Conservation (phyloP, 1,140 invertebrate species). For the Heliothis virescens region DNA sequence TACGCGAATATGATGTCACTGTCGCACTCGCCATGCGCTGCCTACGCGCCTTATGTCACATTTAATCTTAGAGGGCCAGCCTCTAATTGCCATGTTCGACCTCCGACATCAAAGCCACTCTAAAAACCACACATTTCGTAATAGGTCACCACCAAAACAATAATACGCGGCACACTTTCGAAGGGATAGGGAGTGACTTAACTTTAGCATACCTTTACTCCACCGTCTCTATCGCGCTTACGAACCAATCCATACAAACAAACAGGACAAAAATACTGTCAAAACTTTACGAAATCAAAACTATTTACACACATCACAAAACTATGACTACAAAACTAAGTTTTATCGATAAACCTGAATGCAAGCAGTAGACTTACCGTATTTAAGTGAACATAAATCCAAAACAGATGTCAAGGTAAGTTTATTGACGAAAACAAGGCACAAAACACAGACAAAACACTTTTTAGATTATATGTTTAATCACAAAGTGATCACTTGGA, state of each 20-base stretch:
- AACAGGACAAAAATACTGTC: constrained; percentile 67
- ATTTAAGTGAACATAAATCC: constrained; percentile 82
- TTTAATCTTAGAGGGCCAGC: constrained; percentile 59
- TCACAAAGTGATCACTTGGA: constrained; percentile 69
- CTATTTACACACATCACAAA: constrained; percentile 69
- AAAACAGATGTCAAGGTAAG: constrained; percentile 72
- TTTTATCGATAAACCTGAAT: constrained; percentile 43
- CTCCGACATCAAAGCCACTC: constrained; percentile 58
- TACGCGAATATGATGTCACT: constrained; percentile 75
- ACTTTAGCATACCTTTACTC: constrained; percentile 59
- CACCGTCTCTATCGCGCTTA: constrained; percentile 66
- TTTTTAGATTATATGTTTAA: constrained; percentile 63
- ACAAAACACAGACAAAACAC: constrained; percentile 80
- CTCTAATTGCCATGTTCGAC: constrained; percentile 60
- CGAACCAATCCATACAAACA: constrained; percentile 56
- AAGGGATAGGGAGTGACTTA: constrained; percentile 71
- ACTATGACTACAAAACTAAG: constrained; percentile 49
- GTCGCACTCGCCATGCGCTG: constrained; percentile 50
- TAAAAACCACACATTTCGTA: constrained; percentile 74
- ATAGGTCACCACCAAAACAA: constrained; percentile 80
- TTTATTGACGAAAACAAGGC: constrained; percentile 79
- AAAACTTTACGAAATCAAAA: constrained; percentile 79
- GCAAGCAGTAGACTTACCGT: constrained; percentile 69
- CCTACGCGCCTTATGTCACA: constrained; percentile 76
- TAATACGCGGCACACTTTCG: constrained; percentile 81